These are phyloP conservation scores for Solea senegalensis DNA, from an alignment of 2,113 vertebrate genomes.

Conservation along the genomic window DNA sequence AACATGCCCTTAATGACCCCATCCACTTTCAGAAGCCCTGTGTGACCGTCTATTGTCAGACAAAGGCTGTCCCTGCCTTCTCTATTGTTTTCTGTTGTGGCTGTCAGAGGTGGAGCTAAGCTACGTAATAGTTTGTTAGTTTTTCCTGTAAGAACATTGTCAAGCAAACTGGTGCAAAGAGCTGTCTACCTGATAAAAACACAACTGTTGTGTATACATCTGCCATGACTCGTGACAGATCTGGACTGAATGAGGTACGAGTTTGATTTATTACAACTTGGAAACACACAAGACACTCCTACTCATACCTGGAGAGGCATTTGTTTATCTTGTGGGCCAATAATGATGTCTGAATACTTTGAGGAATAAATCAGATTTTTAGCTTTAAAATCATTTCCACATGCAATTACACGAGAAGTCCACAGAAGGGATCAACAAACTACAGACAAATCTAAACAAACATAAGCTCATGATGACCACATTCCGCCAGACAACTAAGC, in stretches of 20 bases:
- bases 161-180: slow-evolving; percentile 7
- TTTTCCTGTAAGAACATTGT: slow-evolving; percentile 17
- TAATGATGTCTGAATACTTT: no score
- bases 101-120: slow-evolving; percentile 19
- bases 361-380: not conserved
- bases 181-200: not conserved
- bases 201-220: not conserved
- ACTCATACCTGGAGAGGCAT: no score
- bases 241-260: no score
- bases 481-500: slow-evolving; percentile 34
- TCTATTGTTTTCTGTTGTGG: slow-evolving; percentile 36
- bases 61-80: slow-evolving; percentile 27
- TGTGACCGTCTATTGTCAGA: slow-evolving; percentile 12
- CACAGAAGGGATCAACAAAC: slow-evolving; percentile 3
- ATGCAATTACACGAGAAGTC: not conserved
- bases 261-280: not conserved
- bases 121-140: not conserved
- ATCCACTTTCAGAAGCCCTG: slow-evolving; percentile 8
- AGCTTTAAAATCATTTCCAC: slow-evolving; percentile 11
- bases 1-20: slow-evolving; percentile 10
- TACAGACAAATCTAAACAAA: slow-evolving; percentile 25
- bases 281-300: not conserved
- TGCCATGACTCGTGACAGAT: no score
- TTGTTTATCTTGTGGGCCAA: no score
- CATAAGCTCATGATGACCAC: slow-evolving; percentile 33